These are phyloP conservation scores for Spheniscus mendiculus DNA, from an alignment of 2,113 vertebrate genomes.

Conservation along the genomic window DNA sequence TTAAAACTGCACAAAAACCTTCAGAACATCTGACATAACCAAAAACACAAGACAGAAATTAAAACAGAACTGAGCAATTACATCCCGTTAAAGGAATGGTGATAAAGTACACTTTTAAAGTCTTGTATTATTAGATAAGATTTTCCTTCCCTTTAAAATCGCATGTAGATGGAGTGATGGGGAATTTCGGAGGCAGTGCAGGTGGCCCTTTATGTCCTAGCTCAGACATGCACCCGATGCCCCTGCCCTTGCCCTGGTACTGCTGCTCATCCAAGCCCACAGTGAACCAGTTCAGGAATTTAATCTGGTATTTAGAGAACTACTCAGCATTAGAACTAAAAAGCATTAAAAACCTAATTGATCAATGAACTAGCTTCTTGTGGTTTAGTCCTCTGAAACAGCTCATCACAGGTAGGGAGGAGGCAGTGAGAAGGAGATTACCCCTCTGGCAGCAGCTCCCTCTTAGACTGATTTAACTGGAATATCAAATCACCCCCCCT, in stretches of 20 bases:
- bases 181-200: neutral
- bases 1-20: neutral
- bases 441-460: neutral
- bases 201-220: neutral
- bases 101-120: neutral
- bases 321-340: neutral
- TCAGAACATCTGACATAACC: neutral
- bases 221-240: rapidly evolving
- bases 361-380: neutral
- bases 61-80: neutral
- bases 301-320: neutral
- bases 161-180: neutral
- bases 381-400: neutral
- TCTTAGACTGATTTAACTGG: neutral
- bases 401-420: neutral
- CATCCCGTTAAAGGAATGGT: neutral
- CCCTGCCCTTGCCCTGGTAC: neutral
- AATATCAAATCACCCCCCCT: neutral
- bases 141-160: neutral
- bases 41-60: neutral
- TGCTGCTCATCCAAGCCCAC: neutral
- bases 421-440: neutral
- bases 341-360: neutral
- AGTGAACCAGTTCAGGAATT: neutral
- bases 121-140: neutral